Evolutionary conservation across 2,888 invertebrate species (phyloP).

Genomic region (Tortricodes alternella): DNA sequence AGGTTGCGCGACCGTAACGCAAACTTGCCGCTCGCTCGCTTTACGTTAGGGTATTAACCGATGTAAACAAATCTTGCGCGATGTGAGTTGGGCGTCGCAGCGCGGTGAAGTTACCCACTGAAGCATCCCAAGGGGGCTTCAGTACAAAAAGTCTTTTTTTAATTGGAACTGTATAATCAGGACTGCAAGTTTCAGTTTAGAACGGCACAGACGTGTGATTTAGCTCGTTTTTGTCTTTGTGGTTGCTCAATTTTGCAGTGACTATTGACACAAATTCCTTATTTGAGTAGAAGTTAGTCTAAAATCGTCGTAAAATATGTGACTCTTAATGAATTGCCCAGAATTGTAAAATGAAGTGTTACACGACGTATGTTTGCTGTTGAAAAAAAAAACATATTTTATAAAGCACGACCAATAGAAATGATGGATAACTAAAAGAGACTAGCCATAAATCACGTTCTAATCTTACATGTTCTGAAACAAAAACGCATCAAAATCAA

Average conservation of each 20-base stretch:
- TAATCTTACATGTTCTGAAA: too few relatives aligned
- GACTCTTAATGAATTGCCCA: too few relatives aligned
- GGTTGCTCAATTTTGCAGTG: too few relatives aligned
- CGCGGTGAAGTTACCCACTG: background rate
- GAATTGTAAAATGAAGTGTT: too few relatives aligned
- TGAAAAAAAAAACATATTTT: too few relatives aligned
- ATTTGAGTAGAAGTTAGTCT: background rate
- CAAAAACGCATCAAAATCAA: background rate
- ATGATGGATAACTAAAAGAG: too few relatives aligned
- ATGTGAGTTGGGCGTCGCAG: slow-evolving; percentile 2
- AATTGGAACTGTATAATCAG: background rate
- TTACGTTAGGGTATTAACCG: background rate
- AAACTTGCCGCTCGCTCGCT: slow-evolving; percentile 2
- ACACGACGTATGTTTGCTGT: too few relatives aligned
- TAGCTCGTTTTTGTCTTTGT: too few relatives aligned
- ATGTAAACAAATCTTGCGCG: slow-evolving; percentile 12
- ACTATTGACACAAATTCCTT: background rate
- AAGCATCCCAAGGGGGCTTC: background rate
- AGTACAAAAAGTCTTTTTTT: background rate
- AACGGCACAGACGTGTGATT: too few relatives aligned
- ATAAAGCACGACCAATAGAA: too few relatives aligned
- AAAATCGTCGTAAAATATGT: background rate
- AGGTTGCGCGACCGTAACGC: slow-evolving; percentile 3
- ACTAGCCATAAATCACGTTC: too few relatives aligned
- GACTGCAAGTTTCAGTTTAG: background rate